A percentile compares a stretch with the other conserved stretches of the same genome.
Conservation (phyloP, 1,140 invertebrate species). For the Heterodera schachtii region DNA sequence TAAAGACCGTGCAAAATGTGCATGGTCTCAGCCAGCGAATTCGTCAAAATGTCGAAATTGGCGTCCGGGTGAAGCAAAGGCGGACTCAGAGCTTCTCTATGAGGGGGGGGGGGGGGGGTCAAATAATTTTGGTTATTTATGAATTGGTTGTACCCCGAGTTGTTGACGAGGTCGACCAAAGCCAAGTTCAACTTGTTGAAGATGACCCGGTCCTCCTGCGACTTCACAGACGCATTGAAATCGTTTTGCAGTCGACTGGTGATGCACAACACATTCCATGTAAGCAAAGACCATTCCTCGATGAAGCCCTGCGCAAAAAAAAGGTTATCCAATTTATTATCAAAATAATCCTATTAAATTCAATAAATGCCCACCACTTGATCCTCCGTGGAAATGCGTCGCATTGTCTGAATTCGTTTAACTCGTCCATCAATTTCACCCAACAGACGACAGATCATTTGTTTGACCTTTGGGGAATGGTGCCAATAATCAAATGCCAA, state of each 20-base stretch:
- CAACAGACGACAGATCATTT: conserved; percentile 61
- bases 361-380: conserved; percentile 26
- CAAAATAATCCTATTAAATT: background rate
- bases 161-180: conserved; percentile 61
- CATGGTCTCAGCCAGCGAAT: conserved; percentile 43
- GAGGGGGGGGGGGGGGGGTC: background rate
- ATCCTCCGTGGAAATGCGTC: conserved; percentile 14
- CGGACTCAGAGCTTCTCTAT: conserved; percentile 43
- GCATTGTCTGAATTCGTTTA: conserved; percentile 45
- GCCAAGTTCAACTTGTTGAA: conserved; percentile 61
- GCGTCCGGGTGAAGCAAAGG: conserved; percentile 42
- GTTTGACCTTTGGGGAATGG: conserved; percentile 50
- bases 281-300: conserved; percentile 65
- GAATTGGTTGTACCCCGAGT: conserved; percentile 34
- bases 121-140: background rate
- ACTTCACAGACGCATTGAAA: conserved; percentile 42
- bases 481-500: background rate
- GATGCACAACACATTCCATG: conserved; percentile 65
- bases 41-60: conserved; percentile 42
- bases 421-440: conserved; percentile 61
- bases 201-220: conserved; percentile 58
- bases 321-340: background rate
- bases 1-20: conserved; percentile 44
- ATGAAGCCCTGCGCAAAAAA: conserved; percentile 52
- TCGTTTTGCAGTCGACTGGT: conserved; percentile 58